phyloP scores from a whole-genome alignment of 2,113 vertebrate genomes.

The Psilopsiagon aymara region DNA sequence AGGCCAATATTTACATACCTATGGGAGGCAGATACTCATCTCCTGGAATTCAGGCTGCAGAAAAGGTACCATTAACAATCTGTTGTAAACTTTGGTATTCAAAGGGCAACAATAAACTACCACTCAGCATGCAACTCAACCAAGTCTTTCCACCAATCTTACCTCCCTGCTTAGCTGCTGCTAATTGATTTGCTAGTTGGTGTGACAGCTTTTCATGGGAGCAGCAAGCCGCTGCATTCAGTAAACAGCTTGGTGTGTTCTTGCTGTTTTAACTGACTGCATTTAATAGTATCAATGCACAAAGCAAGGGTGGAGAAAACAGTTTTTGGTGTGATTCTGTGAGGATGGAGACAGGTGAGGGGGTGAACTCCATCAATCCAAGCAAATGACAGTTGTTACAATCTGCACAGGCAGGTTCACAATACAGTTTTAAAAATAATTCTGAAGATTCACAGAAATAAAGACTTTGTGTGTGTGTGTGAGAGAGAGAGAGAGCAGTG shows the following conservation, averaged over 20 bases:
- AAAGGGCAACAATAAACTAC: neutral
- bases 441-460: neutral
- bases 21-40: neutral
- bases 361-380: neutral
- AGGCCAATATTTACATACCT: constrained; percentile 4
- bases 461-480: neutral
- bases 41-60: neutral
- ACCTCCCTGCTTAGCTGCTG: neutral
- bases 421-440: neutral
- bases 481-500: neutral
- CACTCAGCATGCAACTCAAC: neutral
- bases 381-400: neutral
- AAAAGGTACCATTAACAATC: constrained; percentile 6
- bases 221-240: neutral
- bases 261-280: neutral
- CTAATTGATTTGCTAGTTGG: constrained; percentile 31
- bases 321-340: neutral
- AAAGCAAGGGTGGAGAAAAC: neutral
- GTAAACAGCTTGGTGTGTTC: neutral
- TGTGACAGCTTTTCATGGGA: constrained; percentile 9
- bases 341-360: neutral
- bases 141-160: neutral
- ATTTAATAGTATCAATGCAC: neutral
- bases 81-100: constrained; percentile 8
- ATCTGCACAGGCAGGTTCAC: neutral